Percentiles rank a stretch among this genome's conserved stretches.
These are phyloP conservation scores for Apogon talboti DNA, from an alignment of 2,797 vertebrate species.

Conservation along the genomic window DNA sequence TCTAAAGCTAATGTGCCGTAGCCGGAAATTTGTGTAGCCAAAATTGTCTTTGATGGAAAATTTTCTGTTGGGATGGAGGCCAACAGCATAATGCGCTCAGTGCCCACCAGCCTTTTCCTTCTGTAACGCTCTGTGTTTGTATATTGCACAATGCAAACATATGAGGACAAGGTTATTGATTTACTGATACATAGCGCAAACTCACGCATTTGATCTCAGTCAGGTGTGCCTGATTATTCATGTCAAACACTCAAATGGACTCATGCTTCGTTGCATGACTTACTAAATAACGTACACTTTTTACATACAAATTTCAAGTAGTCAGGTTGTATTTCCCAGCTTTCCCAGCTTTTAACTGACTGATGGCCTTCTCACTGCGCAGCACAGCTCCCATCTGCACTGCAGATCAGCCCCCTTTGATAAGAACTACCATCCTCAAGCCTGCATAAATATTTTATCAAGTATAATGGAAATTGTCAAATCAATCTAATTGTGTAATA, in stretches of 20 bases:
- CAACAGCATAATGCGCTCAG: conserved; percentile 25
- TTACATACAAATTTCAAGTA: conserved; percentile 39
- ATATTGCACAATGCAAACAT: conserved; percentile 37
- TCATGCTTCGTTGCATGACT: conserved; percentile 19
- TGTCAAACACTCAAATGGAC: conserved; percentile 33
- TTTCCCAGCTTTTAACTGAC: conserved; percentile 82
- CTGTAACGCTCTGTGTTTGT: conserved; percentile 28
- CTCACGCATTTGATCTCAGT: conserved; percentile 34
- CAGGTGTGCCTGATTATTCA: conserved; percentile 38
- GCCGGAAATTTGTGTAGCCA: conserved; percentile 30
- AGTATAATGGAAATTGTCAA: conserved; percentile 99
- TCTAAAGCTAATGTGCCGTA: conserved; percentile 41
- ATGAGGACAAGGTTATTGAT: conserved; percentile 44
- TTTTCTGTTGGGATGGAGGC: conserved; percentile 30
- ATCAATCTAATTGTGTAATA: conserved; percentile 99
- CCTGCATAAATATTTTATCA: conserved; percentile 99
- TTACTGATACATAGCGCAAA: conserved; percentile 16
- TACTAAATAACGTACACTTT: conserved; percentile 19
- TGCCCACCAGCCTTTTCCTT: conserved; percentile 25
- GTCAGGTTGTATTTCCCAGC: conserved; percentile 37
- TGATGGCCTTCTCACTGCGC: conserved; percentile 87
- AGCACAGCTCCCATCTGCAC: conserved; percentile 86
- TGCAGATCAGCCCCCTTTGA: conserved; percentile 94
- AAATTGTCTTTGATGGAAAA: conserved; percentile 39
- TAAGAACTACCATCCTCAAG: conserved; percentile 99